A percentile compares a stretch with the other conserved stretches of the same genome.
Conservation (phyloP, 2,797 vertebrate genomes). For the Enteromius mattozi region DNA sequence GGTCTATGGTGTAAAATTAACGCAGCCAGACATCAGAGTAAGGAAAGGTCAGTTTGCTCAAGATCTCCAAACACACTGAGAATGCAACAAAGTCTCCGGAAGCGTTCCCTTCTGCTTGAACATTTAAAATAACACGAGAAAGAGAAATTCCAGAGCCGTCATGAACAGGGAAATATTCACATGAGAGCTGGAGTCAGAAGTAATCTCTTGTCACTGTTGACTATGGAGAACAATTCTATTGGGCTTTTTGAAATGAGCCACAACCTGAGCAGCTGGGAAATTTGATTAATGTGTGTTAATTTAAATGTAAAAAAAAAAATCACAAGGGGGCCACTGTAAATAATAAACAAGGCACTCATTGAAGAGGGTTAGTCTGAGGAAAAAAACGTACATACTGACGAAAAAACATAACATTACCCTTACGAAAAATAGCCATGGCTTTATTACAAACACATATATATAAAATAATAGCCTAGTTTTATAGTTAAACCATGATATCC, state of each 20-base stretch:
- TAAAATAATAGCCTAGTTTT: too few species aligned
- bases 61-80: constrained; percentile 31
- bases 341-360: not conserved
- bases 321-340: not conserved
- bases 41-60: constrained; percentile 8
- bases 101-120: not conserved
- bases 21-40: not conserved
- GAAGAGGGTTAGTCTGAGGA: not conserved
- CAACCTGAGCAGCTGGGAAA: not conserved
- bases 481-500: too few species aligned
- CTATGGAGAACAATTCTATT: not conserved
- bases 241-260: not conserved
- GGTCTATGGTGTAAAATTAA: not conserved
- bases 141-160: constrained; percentile 78
- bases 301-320: not conserved
- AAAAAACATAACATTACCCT: not conserved
- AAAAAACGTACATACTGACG: not conserved
- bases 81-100: not conserved
- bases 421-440: not conserved
- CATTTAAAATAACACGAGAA: constrained; percentile 65
- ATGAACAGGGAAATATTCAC: constrained; percentile 31
- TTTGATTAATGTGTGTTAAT: not conserved
- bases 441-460: not conserved
- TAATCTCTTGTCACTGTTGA: not conserved
- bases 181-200: not conserved